Percentiles rank a stretch among this genome's conserved stretches.
phyloP scores from a whole-genome alignment of 92 coral and sea anemone genomes.

The Zoanthus solanderi region DNA sequence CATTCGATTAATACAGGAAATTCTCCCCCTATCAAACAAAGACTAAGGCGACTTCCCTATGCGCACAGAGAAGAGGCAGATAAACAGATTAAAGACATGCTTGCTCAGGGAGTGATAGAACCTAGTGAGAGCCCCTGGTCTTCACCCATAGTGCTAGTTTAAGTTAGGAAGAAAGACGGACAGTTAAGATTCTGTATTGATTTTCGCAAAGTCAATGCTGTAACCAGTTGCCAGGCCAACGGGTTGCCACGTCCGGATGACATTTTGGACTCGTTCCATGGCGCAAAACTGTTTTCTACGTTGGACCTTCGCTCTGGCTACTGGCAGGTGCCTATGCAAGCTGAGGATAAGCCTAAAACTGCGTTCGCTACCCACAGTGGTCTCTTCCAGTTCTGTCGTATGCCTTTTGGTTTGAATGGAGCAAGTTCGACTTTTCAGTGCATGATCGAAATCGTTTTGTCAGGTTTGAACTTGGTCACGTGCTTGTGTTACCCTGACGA shows the following conservation, averaged over 20 bases:
- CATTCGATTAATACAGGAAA: slow-evolving; percentile 27
- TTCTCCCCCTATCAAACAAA: slow-evolving; percentile 24
- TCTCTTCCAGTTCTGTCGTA: slow-evolving; percentile 43
- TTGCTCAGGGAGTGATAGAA: slow-evolving; percentile 37
- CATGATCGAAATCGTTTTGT: slow-evolving; percentile 36
- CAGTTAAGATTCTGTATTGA: slow-evolving; percentile 44
- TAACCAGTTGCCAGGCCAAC: slow-evolving; percentile 28
- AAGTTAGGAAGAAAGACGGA: not conserved
- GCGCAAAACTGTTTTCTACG: slow-evolving; percentile 36
- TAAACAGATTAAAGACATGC: slow-evolving; percentile 33
- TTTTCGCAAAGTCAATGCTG: slow-evolving; percentile 36
- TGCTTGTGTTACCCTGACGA: slow-evolving; percentile 46
- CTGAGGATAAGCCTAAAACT: slow-evolving; percentile 38
- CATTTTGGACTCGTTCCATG: slow-evolving; percentile 24
- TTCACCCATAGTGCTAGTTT: slow-evolving; percentile 41
- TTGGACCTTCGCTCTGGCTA: slow-evolving; percentile 29
- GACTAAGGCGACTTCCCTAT: slow-evolving; percentile 59
- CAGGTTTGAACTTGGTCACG: slow-evolving; percentile 49
- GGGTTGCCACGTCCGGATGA: slow-evolving; percentile 22
- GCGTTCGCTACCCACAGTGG: slow-evolving; percentile 44
- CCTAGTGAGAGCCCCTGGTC: slow-evolving; percentile 57
- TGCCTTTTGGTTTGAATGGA: slow-evolving; percentile 42
- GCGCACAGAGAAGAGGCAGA: slow-evolving; percentile 46
- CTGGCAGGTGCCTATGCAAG: slow-evolving; percentile 52
- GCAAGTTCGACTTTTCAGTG: slow-evolving; percentile 52